These are phyloP conservation scores for Aurelia aurita complex sp. Pacific DNA, from an alignment of 30 jellyfish, hydroid and myxozoan genomes.

Conservation along the genomic window DNA sequence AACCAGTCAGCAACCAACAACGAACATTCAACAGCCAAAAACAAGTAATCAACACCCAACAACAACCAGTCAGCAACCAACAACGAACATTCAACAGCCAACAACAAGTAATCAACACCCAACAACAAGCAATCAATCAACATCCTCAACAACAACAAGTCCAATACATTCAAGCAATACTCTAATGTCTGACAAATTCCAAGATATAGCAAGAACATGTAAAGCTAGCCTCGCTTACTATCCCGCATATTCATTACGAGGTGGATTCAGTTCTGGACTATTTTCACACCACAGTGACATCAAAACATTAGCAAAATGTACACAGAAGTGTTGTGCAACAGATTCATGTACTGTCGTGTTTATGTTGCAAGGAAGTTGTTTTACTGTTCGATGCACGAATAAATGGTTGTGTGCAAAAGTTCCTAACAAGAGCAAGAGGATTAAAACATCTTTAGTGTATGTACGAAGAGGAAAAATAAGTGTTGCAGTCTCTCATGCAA, in stretches of 20 bases:
- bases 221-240: conserved; percentile 42
- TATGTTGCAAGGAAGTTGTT: conserved; percentile 65
- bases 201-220: conserved; percentile 51
- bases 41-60: no score
- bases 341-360: conserved; percentile 73
- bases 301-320: conserved; percentile 55
- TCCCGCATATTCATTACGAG: conserved; percentile 59
- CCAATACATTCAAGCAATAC: background rate
- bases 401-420: conserved; percentile 71
- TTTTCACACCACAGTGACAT: conserved; percentile 66
- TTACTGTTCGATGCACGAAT: conserved; percentile 71
- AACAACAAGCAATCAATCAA: no score
- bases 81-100: no score
- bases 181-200: conserved; percentile 6
- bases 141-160: no score
- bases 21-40: no score
- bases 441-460: conserved; percentile 40
- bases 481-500: conserved; percentile 10
- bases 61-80: no score
- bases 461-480: conserved; percentile 43
- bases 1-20: no score
- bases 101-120: no score
- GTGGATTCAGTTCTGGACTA: conserved; percentile 85
- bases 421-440: conserved; percentile 25
- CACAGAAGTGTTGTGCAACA: conserved; percentile 68